A percentile compares a stretch with the other conserved stretches of the same genome.
Evolutionary conservation across 1,140 invertebrate species (phyloP).

Genomic region (Lepidurus couesii): DNA sequence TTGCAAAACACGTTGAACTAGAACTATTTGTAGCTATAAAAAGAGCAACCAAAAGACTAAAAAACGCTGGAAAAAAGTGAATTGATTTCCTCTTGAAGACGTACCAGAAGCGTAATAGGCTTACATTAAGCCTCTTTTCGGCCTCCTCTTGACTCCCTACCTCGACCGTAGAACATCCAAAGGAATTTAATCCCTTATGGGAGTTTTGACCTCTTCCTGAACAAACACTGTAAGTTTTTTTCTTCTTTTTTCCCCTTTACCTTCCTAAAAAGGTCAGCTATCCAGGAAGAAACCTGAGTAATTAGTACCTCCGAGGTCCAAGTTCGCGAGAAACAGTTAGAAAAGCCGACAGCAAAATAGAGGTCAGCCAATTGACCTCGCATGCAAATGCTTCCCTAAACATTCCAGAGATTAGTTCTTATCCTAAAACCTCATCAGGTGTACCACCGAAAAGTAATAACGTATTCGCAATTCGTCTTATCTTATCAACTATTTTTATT

Average conservation of each 20-base stretch:
- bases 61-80: too few relatives aligned
- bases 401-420: too few relatives aligned
- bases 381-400: background rate
- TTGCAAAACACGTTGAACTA: background rate
- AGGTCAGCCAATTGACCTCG: conserved; percentile 3
- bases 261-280: background rate
- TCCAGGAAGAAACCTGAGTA: background rate
- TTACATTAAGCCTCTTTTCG: too few relatives aligned
- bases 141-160: too few relatives aligned
- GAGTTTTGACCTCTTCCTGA: background rate
- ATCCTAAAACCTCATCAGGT: too few relatives aligned
- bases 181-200: background rate
- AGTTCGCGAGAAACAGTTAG: background rate
- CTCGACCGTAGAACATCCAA: background rate
- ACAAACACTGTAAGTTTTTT: background rate
- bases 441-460: too few relatives aligned
- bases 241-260: background rate
- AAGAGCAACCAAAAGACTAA: too few relatives aligned
- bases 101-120: too few relatives aligned
- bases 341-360: background rate
- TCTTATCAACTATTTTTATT: too few relatives aligned
- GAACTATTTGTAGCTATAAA: too few relatives aligned
- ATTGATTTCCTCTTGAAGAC: too few relatives aligned
- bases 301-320: background rate
- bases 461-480: too few relatives aligned